Evolutionary conservation across 2,797 vertebrate species (phyloP).

Genomic region (Oreochromis grahami): DNA sequence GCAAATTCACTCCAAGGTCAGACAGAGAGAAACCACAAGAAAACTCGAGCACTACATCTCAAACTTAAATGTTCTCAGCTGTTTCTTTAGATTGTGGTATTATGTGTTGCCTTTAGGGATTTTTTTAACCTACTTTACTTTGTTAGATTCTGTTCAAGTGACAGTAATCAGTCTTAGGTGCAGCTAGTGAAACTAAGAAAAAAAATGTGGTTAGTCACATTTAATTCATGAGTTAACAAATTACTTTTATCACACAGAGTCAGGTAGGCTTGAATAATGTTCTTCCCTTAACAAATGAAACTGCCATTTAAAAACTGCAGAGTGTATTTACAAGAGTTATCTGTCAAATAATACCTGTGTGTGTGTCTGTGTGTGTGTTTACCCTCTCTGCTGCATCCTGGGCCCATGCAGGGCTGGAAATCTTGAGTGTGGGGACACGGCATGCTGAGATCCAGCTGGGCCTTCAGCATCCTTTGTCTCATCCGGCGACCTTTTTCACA

Average conservation of each 20-base stretch:
- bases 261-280: not conserved
- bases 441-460: slow-evolving; percentile 89
- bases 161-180: not conserved
- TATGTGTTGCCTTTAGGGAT: not conserved
- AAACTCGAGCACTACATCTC: not conserved
- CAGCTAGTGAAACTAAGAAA: not conserved
- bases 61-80: not conserved
- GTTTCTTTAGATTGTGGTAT: not conserved
- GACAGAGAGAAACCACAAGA: not conserved
- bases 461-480: slow-evolving; percentile 97
- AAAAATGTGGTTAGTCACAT: not conserved
- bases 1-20: not conserved
- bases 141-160: not conserved
- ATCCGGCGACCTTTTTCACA: slow-evolving; percentile 94
- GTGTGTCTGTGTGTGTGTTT: slow-evolving; percentile 19
- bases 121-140: not conserved
- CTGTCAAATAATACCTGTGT: not conserved
- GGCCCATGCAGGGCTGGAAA: slow-evolving; percentile 96
- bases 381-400: slow-evolving; percentile 91
- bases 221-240: not conserved
- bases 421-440: slow-evolving; percentile 93
- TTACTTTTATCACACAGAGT: not conserved
- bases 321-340: not conserved
- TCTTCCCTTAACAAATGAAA: not conserved
- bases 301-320: not conserved